Base-by-base conservation (phyloP, 1,140 invertebrate genomes). In the Penaeus indicus region DNA sequence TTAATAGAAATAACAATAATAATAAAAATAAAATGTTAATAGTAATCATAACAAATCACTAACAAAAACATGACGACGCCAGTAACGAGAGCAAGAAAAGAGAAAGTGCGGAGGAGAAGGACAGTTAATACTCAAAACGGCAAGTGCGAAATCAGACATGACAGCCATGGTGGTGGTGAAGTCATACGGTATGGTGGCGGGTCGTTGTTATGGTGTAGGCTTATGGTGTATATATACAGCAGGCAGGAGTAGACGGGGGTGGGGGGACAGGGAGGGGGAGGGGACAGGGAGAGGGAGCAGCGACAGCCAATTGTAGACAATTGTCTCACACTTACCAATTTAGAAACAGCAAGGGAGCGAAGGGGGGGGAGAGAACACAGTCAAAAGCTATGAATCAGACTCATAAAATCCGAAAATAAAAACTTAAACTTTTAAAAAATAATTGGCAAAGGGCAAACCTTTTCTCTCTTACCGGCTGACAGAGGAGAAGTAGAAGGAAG, bases 261-360 rank as follows among this genome's bases (percentile, higher is more conserved):
- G 63, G 38, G 18, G n/a, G 32, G 61, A 25, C 13, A 27, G 72
- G 42, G 47, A 47, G 27, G 18, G 47, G 25, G 2, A 25, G 69
- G 62, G 77, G 84, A 27, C 77, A 81, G 25, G 60, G 77, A 62
- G 21, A 63, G 60, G 27, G 27, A 47, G 25, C 69, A 72, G 64
- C 62, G 62, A 25, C 38, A 86, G 64, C 64, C 79, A 82, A 69
- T 72, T 82, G 79, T 82, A 79, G 78, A 82, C 85, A 67, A 54
- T 75, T 69, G 64, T 81, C 62, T 38, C 85, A 87, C 85, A 87
- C 85, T 87, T 87, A 87, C 85, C 85, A 87, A 87, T 87, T 87
- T 87, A 87, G 85, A 87, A 69, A 87, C 85, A 87, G 85, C 85
- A 87, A 87, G 85, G 85, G 77, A 82, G 85, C 85, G 78, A 87